Evolutionary conservation across 1,140 invertebrate genomes (phyloP), one percentile per base, ranked within the genome.

Genomic region (Teleopsis dalmanni): DNA sequence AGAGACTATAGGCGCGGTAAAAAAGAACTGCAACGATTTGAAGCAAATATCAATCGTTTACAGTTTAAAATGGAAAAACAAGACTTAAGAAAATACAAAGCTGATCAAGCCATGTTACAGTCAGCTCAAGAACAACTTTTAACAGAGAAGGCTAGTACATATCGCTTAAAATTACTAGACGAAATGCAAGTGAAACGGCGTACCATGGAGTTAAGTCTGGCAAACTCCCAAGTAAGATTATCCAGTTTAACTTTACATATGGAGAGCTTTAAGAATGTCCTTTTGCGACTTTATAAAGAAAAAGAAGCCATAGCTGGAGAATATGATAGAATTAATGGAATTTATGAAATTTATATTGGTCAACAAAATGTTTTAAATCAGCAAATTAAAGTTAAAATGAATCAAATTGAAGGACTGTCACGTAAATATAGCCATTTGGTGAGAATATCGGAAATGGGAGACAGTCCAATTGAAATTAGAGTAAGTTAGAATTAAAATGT

Each of bases 71-170:
- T 78, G 5, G 76, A 81, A 22, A 77, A 73, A 49, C 59, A 75
- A n/a, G 42, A 62, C 1, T 74, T 70, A 41, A 63, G 74, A 31
- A 84, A 84, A 58, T 55, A 71, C 10, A 60, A 70, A 29, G 55
- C 81, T 31, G 84, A 87, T 59, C 78, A 83, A 47, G 57, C 75
- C n/a, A 79, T 86, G 34, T 58, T 85, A 10, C 60, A 70, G 33
- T 75, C 78, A 42, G 68, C 86, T 1, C 80, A 86, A 57, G 81
- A 84, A 13, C 81, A 83, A 56, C 55, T 83, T n/a, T 71, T 78
- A 5, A 78, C 81, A 25, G 79, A 87, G 53, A 85, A 84, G 61
- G 76, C 78, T 0, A 75, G 75, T 9, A 68, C 76, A 33, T 57
- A 71, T 56, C 57, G 77, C 10, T 71, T 75, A 25, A 76, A 76